Evolutionary conservation across 1,140 invertebrate species (phyloP).

Genomic region (Coelopa frigida): DNA sequence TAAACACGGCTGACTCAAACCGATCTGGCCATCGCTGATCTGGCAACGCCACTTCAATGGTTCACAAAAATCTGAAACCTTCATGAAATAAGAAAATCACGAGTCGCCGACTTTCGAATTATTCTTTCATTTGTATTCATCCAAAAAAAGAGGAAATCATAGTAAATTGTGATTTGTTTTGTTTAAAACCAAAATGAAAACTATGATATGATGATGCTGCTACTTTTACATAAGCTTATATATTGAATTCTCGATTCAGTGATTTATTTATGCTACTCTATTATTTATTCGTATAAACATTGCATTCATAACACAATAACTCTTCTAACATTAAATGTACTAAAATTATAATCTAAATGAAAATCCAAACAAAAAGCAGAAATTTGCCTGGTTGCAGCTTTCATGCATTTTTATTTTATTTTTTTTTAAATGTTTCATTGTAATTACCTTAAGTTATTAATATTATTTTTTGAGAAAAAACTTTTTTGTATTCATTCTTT

Average conservation of each 20-base stretch:
- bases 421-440: too few species aligned
- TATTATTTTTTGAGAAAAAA: not conserved
- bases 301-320: not conserved
- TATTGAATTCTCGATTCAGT: not conserved
- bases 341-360: too few species aligned
- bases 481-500: conserved; percentile 4
- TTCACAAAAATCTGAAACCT: not conserved
- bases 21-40: too few species aligned
- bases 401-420: not conserved
- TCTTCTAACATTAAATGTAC: not conserved
- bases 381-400: not conserved
- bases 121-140: not conserved
- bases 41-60: too few species aligned
- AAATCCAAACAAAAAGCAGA: not conserved
- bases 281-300: not conserved
- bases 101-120: not conserved
- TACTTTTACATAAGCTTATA: too few species aligned
- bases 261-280: not conserved
- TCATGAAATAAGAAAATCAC: not conserved
- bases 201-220: too few species aligned
- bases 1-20: too few species aligned
- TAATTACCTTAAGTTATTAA: not conserved
- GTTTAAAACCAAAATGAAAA: too few species aligned
- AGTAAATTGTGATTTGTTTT: not conserved
- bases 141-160: not conserved